phyloP scores from a whole-genome alignment of 1,140 invertebrate species.

The Procambarus clarkii region DNA sequence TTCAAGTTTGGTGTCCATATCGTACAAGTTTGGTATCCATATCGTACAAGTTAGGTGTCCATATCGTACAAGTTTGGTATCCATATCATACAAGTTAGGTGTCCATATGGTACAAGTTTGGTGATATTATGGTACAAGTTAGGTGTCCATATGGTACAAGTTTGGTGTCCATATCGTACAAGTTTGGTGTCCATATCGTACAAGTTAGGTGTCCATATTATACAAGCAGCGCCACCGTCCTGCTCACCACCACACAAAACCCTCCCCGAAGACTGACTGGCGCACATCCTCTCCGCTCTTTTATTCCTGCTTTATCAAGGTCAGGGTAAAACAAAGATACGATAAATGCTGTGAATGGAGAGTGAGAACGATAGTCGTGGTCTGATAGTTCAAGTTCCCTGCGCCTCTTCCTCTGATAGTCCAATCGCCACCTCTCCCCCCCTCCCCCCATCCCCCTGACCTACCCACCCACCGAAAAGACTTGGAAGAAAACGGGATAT shows the following conservation, averaged over 20 bases:
- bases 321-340: conserved; percentile 68
- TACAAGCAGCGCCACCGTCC: not conserved
- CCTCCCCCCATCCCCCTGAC: too few relatives aligned
- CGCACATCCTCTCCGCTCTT: conserved; percentile 36
- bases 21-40: too few relatives aligned
- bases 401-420: conserved; percentile 15
- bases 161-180: not conserved
- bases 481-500: not conserved
- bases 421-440: conserved; percentile 13
- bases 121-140: too few relatives aligned
- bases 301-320: conserved; percentile 67
- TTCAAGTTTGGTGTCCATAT: too few relatives aligned
- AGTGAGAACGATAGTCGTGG: conserved; percentile 50
- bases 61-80: too few relatives aligned
- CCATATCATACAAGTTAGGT: too few relatives aligned
- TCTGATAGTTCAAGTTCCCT: conserved; percentile 63
- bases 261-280: conserved; percentile 37
- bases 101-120: too few relatives aligned
- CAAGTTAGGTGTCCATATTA: not conserved
- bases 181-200: not conserved
- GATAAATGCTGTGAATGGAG: conserved; percentile 68
- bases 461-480: conserved; percentile 1
- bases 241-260: not conserved
- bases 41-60: too few relatives aligned
- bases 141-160: too few relatives aligned